phyloP scores from a whole-genome alignment of 2,113 vertebrate species.

The Microtus montanus region DNA sequence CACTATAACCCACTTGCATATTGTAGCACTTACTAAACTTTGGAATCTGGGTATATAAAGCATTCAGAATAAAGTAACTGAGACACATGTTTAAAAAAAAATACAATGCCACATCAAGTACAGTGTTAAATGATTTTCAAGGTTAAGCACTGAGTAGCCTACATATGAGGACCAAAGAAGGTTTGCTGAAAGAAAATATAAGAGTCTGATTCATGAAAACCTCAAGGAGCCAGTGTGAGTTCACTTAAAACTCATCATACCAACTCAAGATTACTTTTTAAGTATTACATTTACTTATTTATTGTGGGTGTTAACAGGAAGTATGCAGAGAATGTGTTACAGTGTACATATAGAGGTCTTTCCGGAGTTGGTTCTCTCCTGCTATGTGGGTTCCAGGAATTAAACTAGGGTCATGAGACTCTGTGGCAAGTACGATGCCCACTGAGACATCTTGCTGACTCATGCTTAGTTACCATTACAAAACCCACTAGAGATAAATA shows the following conservation, averaged over 20 bases:
- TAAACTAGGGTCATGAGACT: background rate
- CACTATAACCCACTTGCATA: background rate
- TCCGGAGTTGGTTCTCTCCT: background rate
- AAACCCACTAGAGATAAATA: background rate
- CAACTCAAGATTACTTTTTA: background rate
- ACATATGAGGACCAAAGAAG: background rate
- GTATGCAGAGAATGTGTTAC: too few species aligned
- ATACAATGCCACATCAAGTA: background rate
- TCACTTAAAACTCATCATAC: conserved; percentile 20
- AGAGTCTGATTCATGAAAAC: background rate
- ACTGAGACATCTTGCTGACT: background rate
- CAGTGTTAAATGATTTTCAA: background rate
- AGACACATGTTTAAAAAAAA: background rate
- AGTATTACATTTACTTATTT: background rate
- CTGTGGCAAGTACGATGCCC: background rate
- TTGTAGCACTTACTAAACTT: background rate
- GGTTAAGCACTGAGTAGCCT: background rate
- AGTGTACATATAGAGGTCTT: background rate
- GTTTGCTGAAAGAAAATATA: background rate
- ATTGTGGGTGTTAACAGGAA: background rate
- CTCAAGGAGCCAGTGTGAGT: background rate
- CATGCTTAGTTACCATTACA: conserved; percentile 15
- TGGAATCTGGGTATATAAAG: background rate
- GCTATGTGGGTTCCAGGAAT: background rate
- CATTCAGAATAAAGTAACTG: background rate